These are phyloP conservation scores for Cepphus grylle DNA, from an alignment of 2,113 vertebrate species.

Conservation along the genomic window DNA sequence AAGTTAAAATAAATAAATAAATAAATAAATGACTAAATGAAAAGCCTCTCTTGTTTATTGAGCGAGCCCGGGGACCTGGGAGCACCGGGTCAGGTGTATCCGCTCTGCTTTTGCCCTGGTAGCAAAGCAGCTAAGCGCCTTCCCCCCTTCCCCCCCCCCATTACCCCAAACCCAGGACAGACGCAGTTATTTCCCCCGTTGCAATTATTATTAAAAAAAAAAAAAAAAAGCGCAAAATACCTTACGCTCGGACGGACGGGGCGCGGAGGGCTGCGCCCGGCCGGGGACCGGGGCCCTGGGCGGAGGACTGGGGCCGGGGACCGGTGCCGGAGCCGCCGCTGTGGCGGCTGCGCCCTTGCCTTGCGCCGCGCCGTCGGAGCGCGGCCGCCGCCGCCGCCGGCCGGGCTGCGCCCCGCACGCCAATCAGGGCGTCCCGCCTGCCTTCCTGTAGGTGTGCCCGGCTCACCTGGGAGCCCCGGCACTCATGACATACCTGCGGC, in stretches of 20 bases:
- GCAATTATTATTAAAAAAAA: too few relatives aligned
- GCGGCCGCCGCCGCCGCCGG: not conserved
- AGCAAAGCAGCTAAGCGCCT: not conserved
- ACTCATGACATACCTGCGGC: constrained; percentile 36
- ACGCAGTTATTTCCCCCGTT: not conserved
- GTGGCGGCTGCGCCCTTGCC: not conserved
- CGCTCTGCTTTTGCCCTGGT: not conserved
- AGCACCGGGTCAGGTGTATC: not conserved
- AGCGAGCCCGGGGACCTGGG: not conserved
- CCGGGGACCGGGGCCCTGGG: not conserved
- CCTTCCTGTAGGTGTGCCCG: constrained; percentile 57
- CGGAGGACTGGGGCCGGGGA: too few relatives aligned
- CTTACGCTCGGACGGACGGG: not conserved
- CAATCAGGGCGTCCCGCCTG: constrained; percentile 33
- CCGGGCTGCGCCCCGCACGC: not conserved
- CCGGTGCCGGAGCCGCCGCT: not conserved
- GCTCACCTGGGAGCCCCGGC: constrained; percentile 36
- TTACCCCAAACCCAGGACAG: not conserved
- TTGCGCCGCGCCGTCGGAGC: not conserved
- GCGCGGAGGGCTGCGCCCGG: not conserved
- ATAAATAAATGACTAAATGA: not conserved
- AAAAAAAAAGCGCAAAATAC: not conserved
- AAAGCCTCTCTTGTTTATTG: not conserved
- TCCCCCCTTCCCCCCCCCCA: not conserved
- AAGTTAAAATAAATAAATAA: too few relatives aligned